Conservation (phyloP, 2,113 vertebrate genomes). For the Connochaetes taurinus region DNA sequence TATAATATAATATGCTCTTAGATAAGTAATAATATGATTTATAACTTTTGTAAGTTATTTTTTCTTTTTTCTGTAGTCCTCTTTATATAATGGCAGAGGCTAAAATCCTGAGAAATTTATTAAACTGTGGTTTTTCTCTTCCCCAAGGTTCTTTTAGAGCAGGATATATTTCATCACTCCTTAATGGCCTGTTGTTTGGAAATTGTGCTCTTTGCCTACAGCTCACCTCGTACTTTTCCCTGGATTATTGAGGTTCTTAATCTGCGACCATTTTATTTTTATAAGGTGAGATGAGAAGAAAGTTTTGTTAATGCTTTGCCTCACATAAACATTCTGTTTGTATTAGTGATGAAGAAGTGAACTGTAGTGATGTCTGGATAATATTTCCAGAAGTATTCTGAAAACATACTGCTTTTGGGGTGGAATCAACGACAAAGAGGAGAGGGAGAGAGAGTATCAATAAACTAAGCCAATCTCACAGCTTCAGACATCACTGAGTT, state of each 20-base stretch:
- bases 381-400: constrained; percentile 16
- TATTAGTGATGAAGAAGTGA: constrained; percentile 9
- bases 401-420: neutral
- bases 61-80: neutral
- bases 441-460: neutral
- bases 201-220: constrained; percentile 96
- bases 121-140: constrained; percentile 27
- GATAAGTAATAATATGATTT: neutral
- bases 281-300: constrained; percentile 85
- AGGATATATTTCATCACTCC: constrained; percentile 94
- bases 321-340: neutral
- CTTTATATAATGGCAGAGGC: neutral
- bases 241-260: constrained; percentile 93
- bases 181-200: constrained; percentile 95
- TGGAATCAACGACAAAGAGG: neutral
- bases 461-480: neutral
- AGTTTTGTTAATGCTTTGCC: neutral
- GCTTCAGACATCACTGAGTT: neutral
- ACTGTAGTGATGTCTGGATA: neutral
- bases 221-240: constrained; percentile 94
- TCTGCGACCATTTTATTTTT: constrained; percentile 93
- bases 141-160: constrained; percentile 89
- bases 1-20: neutral
- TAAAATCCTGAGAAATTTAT: constrained; percentile 34
- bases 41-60: neutral